Evolutionary conservation across 2,797 vertebrate genomes (phyloP).

Genomic region (Ispidina picta): DNA sequence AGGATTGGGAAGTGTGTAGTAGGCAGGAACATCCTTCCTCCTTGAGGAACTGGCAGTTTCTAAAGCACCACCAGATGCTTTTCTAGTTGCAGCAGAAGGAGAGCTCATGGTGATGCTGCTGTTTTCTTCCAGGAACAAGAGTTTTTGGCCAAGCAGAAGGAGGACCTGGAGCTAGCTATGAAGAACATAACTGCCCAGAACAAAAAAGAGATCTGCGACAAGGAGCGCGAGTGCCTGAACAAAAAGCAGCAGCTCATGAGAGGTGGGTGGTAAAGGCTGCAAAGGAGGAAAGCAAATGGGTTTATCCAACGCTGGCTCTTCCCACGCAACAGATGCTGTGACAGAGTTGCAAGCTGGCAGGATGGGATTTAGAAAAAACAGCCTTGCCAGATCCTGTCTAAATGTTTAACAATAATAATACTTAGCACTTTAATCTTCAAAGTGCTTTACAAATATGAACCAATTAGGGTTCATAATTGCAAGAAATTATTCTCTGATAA

Average conservation of each 20-base stretch:
- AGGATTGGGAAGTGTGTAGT: accelerated
- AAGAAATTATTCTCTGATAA: not conserved
- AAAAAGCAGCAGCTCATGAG: slow-evolving; percentile 92
- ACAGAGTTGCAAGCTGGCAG: slow-evolving; percentile 33
- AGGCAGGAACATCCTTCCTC: not conserved
- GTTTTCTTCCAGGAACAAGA: slow-evolving; percentile 82
- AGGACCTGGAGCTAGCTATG: slow-evolving; percentile 84
- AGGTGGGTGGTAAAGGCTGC: slow-evolving; percentile 77
- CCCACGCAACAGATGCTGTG: slow-evolving; percentile 52
- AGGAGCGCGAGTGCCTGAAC: slow-evolving; percentile 87
- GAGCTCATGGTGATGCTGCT: not conserved
- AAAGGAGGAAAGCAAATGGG: not conserved
- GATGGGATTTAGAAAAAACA: slow-evolving; percentile 25
- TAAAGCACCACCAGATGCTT: not conserved
- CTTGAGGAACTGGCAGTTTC: not conserved
- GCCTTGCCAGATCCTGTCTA: slow-evolving; percentile 52
- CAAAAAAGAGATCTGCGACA: slow-evolving; percentile 89
- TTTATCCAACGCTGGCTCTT: slow-evolving; percentile 30
- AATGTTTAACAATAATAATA: slow-evolving; percentile 66
- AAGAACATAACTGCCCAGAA: slow-evolving; percentile 86
- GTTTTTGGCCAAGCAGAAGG: slow-evolving; percentile 85
- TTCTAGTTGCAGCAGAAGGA: not conserved
- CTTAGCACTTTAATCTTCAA: slow-evolving; percentile 39
- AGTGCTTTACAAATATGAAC: slow-evolving; percentile 44
- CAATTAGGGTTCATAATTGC: slow-evolving; percentile 48